A percentile compares a stretch with the other conserved stretches of the same genome.
Evolutionary conservation across 2,888 invertebrate species (phyloP).

Genomic region (Fragum fragum): DNA sequence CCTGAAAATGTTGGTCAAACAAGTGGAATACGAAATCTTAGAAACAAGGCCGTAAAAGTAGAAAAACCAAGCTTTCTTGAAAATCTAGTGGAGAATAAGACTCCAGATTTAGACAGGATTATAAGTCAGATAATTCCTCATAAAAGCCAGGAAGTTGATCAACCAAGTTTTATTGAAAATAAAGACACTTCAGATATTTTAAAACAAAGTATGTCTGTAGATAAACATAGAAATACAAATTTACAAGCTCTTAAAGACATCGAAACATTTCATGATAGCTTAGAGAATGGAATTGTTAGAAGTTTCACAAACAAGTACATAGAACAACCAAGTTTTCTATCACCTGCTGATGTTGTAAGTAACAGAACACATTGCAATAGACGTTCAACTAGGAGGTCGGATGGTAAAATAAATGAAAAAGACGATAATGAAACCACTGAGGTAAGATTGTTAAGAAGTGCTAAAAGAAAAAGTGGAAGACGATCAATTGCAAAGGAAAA

Average conservation of each 20-base stretch:
- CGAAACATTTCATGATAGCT: constrained; percentile 54
- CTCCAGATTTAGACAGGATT: constrained; percentile 9
- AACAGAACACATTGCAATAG: background rate
- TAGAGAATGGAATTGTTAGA: constrained; percentile 22
- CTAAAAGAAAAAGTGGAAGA: constrained; percentile 44
- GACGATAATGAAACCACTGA: constrained; percentile 39
- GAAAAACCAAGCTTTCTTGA: constrained; percentile 53
- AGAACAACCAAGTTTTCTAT: constrained; percentile 59
- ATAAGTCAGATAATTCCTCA: constrained; percentile 9
- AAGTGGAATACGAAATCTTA: background rate
- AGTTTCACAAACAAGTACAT: background rate
- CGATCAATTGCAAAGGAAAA: constrained; percentile 37
- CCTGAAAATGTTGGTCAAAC: background rate
- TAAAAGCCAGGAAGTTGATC: background rate
- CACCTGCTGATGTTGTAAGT: background rate
- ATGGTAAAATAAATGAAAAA: constrained; percentile 29
- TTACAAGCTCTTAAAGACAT: constrained; percentile 30
- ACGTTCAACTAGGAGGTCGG: constrained; percentile 27
- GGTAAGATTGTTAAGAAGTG: constrained; percentile 45
- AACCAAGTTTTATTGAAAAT: constrained; percentile 36
- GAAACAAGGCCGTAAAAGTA: background rate
- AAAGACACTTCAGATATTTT: background rate
- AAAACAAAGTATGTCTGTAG: background rate
- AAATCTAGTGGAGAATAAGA: background rate
- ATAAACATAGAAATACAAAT: background rate